Conservation (phyloP, 2,888 invertebrate genomes). For the Perithous albicinctus region DNA sequence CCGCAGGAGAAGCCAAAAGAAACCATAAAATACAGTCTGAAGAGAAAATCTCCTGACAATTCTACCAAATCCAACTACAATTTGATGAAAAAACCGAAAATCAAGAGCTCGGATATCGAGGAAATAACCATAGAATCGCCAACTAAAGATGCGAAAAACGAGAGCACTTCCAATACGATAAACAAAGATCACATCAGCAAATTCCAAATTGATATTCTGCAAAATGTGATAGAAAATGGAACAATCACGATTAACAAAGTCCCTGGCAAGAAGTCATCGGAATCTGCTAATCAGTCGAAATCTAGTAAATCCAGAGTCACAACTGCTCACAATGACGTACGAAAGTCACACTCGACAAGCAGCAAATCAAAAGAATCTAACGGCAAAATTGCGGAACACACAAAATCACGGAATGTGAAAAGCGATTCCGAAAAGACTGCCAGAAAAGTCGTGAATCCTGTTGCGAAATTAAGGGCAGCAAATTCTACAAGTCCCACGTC, state of each 20-base stretch:
- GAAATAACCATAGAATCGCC: conserved; percentile 20
- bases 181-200: neutral
- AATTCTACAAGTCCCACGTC: neutral
- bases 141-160: neutral
- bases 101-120: neutral
- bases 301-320: neutral
- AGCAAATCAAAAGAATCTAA: neutral
- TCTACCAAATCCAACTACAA: neutral
- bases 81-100: neutral
- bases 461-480: neutral
- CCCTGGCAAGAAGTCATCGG: neutral
- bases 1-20: neutral
- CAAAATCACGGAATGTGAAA: neutral
- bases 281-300: neutral
- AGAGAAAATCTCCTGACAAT: neutral
- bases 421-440: neutral
- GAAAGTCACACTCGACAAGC: neutral
- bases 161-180: neutral
- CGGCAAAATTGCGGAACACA: neutral
- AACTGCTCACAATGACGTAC: neutral
- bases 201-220: neutral
- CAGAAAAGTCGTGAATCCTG: neutral
- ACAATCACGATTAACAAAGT: neutral
- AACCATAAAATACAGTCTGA: neutral
- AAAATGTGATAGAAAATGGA: neutral